A percentile compares a stretch with the other conserved stretches of the same genome.
phyloP scores from a whole-genome alignment of 2,888 invertebrate species.

The Brenthis daphne region DNA sequence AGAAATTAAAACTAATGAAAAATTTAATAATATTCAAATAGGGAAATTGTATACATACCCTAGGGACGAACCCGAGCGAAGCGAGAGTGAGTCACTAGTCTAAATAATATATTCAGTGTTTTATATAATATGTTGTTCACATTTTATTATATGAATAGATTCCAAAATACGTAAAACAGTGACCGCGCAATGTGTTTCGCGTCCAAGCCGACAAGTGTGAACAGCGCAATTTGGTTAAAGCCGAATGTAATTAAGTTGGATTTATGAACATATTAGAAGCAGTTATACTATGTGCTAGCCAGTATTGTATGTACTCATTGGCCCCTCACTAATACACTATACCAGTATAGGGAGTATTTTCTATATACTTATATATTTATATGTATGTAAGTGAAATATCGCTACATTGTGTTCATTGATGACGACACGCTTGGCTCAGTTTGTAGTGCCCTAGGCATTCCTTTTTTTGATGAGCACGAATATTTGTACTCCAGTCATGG shows the following conservation, averaged over 20 bases:
- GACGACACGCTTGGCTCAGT: too few relatives aligned
- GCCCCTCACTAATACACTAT: not conserved
- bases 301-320: not conserved
- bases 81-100: too few relatives aligned
- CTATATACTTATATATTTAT: not conserved
- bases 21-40: too few relatives aligned
- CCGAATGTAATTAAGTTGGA: conserved; percentile 35
- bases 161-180: conserved; percentile 3
- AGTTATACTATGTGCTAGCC: conserved; percentile 23
- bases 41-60: too few relatives aligned
- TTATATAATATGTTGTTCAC: too few relatives aligned
- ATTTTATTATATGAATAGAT: conserved; percentile 4
- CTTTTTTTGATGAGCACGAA: too few relatives aligned
- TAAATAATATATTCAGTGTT: too few relatives aligned
- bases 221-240: conserved; percentile 33
- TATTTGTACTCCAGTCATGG: too few relatives aligned
- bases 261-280: conserved; percentile 34
- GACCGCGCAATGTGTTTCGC: conserved; percentile 22
- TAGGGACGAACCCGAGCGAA: too few relatives aligned
- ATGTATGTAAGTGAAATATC: not conserved
- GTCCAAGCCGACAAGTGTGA: conserved; percentile 32
- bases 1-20: too few relatives aligned
- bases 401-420: too few relatives aligned
- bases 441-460: too few relatives aligned
- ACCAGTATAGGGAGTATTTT: not conserved